Conservation (phyloP, 2,888 invertebrate genomes). For the Gisinianus flammeolus region DNA sequence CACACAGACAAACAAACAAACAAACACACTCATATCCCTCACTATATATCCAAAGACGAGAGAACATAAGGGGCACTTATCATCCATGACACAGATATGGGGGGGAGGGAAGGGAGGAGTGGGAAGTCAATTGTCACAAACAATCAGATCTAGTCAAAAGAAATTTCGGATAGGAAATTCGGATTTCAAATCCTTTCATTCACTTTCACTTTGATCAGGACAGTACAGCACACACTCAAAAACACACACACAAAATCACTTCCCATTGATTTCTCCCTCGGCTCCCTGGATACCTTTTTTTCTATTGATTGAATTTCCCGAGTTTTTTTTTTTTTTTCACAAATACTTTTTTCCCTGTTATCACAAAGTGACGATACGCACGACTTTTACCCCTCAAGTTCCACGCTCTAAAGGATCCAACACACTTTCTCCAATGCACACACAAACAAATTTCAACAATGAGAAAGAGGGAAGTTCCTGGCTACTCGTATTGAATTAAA, state of each 20-base stretch:
- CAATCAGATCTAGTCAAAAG: constrained; percentile 19
- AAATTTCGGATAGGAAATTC: constrained; percentile 11
- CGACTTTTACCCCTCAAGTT: background rate
- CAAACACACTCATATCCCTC: constrained; percentile 4
- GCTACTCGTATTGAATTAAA: no score
- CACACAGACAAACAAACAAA: constrained; percentile 14
- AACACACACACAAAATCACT: constrained; percentile 18
- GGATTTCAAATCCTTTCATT: background rate
- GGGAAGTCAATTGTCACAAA: constrained; percentile 37
- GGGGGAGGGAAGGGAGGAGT: constrained; percentile 1
- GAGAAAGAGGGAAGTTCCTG: no score
- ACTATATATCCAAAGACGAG: background rate
- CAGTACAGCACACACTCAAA: background rate
- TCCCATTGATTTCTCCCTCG: constrained; percentile 30
- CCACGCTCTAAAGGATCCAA: background rate
- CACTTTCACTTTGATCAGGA: constrained; percentile 6
- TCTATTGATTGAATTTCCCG: constrained; percentile 33
- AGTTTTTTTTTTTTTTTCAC: constrained; percentile 2
- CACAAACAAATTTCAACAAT: background rate
- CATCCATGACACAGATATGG: background rate
- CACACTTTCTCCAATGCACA: background rate
- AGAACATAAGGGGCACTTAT: background rate
- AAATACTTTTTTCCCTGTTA: background rate
- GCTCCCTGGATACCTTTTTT: constrained; percentile 24
- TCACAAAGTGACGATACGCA: background rate